phyloP scores from a whole-genome alignment of 1,140 invertebrate genomes.

The Philotrypesis tridentata region DNA sequence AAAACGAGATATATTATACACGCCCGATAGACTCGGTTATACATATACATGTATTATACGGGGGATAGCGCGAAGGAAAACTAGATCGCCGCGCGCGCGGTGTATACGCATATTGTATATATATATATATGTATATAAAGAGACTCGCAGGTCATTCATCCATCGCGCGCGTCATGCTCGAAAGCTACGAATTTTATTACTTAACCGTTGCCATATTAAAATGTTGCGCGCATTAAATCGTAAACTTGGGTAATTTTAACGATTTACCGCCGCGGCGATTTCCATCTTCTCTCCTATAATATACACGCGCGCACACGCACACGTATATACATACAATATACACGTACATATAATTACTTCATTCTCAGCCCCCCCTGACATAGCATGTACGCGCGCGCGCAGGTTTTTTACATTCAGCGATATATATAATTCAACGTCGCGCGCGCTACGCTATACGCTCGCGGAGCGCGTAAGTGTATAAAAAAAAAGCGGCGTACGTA shows the following conservation, averaged over 20 bases:
- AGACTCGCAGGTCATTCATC: not conserved
- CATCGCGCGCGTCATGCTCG: not conserved
- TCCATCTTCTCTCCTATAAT: not conserved
- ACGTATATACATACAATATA: too few relatives aligned
- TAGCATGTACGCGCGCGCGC: not conserved
- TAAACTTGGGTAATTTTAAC: not conserved
- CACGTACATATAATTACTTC: not conserved
- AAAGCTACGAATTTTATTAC: not conserved
- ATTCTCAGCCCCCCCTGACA: not conserved
- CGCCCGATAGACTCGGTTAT: too few relatives aligned
- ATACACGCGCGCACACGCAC: too few relatives aligned
- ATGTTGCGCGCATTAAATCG: not conserved
- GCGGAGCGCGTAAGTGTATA: too few relatives aligned
- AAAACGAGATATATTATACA: too few relatives aligned
- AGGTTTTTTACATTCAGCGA: not conserved
- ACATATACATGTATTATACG: too few relatives aligned
- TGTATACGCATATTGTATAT: too few relatives aligned
- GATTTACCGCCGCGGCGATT: not conserved
- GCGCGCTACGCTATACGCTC: too few relatives aligned
- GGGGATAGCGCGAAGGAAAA: too few relatives aligned
- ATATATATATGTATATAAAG: not conserved
- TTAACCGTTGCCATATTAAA: not conserved
- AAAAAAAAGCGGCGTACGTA: too few relatives aligned
- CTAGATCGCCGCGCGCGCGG: too few relatives aligned
- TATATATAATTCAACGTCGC: not conserved